These are phyloP conservation scores for Drosophila sechellia DNA, from an alignment of 1,140 invertebrate species.

Conservation along the genomic window DNA sequence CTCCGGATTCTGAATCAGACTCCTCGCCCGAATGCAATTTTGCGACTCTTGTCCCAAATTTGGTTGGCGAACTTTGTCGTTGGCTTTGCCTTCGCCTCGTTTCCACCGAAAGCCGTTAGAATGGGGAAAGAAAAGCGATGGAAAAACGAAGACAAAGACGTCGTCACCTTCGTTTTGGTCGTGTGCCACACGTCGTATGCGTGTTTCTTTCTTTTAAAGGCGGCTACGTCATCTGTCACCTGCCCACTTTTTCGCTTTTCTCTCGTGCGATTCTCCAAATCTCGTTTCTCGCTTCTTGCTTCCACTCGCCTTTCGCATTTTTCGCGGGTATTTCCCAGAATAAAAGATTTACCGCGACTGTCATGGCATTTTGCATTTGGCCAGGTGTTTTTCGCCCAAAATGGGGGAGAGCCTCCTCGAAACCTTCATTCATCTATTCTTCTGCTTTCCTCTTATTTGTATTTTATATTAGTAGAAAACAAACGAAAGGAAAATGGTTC, in stretches of 20 bases:
- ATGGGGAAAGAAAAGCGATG: background rate
- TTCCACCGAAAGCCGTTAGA: slow-evolving; percentile 11
- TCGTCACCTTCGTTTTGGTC: slow-evolving; percentile 55
- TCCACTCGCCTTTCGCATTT: slow-evolving; percentile 35
- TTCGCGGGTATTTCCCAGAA: slow-evolving; percentile 80
- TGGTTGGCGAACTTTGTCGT: slow-evolving; percentile 53
- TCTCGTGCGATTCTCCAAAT: slow-evolving; percentile 53
- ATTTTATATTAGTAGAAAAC: slow-evolving; percentile 18
- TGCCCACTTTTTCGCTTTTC: slow-evolving; percentile 34
- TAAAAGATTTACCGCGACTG: slow-evolving; percentile 55
- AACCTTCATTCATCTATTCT: slow-evolving; percentile 28
- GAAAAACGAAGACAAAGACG: slow-evolving; percentile 17
- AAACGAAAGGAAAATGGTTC: background rate
- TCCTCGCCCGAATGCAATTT: slow-evolving; percentile 53
- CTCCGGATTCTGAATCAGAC: slow-evolving; percentile 10
- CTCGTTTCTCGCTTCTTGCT: slow-evolving; percentile 21
- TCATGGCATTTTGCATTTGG: slow-evolving; percentile 44
- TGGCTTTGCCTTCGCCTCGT: slow-evolving; percentile 54
- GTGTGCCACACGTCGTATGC: slow-evolving; percentile 79
- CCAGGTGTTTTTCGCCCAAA: slow-evolving; percentile 16
- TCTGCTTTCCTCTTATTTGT: slow-evolving; percentile 15
- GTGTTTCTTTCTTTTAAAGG: slow-evolving; percentile 74
- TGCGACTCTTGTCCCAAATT: slow-evolving; percentile 57
- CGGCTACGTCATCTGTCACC: slow-evolving; percentile 79
- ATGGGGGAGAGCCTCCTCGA: slow-evolving; percentile 1